Base-by-base conservation (phyloP, 1,140 invertebrate genomes). In the Drosophila lacertosa region DNA sequence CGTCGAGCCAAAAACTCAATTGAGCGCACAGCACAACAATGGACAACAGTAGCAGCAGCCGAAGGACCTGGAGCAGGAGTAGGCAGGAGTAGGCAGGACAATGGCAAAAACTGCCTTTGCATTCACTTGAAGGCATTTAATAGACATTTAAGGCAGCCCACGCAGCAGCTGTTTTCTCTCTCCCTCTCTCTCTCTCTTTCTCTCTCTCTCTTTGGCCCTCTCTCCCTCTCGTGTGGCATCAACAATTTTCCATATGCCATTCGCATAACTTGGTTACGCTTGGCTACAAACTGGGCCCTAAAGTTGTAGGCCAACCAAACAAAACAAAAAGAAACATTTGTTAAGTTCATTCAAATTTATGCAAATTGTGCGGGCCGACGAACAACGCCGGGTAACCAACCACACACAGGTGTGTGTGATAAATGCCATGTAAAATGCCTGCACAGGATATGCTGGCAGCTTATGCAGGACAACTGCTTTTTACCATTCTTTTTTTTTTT, bases 401-500 rank as follows among this genome's bases (percentile, higher is more conserved):
- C 45, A 39, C 26, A 66, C 75, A 84, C 81, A 84, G 81, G 81
- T 84, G 81, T 74, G 81, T 74, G 73, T 81, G 82, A 74, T 86
- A 86, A 86, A 78, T 67, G 81, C 58, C 80, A 66, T 79, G 71
- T 76, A 73, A 73, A 77, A 77, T 39, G 54, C 35, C 45, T 15
- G 11, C 7, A 62, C 67, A 70, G 67, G 67, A 70, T 58, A 70
- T 65, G 29, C 55, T 7, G 37, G 35, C 22, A 60, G 62, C 44
- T 73, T 67, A 78, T 76, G 72, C 55, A 20, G 26, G 26, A 29
- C 26, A 29, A 2, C n/a, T 16, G 40, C 18, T n/a, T 20, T 18
- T n/a, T 37, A 37, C 48, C 29, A 29, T 35, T 18, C 5, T n/a
- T n/a, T n/a, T n/a, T n/a, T n/a, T n/a, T n/a, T n/a, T 10, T 18